These are phyloP conservation scores for Stichodactyla helianthus DNA, from an alignment of 64 coral and sea anemone species.

Conservation along the genomic window DNA sequence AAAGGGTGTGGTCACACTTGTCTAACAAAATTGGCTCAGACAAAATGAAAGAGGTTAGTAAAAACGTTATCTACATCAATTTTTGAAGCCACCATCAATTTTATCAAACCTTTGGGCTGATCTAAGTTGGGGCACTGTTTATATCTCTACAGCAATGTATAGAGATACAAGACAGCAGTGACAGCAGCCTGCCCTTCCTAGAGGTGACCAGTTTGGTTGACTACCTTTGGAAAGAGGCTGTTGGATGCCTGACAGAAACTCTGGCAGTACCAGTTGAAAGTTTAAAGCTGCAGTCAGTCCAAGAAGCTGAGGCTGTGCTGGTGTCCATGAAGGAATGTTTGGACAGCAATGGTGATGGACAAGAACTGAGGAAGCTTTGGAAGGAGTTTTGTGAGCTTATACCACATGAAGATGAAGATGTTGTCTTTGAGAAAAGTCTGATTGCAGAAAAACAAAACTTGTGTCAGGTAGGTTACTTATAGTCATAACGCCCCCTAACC, in stretches of 20 bases:
- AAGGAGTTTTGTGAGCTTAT: slow-evolving; percentile 81
- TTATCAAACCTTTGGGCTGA: no score
- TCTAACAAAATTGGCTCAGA: slow-evolving; percentile 76
- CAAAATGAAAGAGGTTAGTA: slow-evolving; percentile 69
- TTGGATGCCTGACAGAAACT: slow-evolving; percentile 51
- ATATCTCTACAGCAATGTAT: slow-evolving; percentile 22
- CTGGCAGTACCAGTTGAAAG: slow-evolving; percentile 51
- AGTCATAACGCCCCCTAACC: neutral
- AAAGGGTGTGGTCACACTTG: slow-evolving; percentile 14
- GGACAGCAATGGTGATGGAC: neutral
- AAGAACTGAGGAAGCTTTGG: slow-evolving; percentile 37
- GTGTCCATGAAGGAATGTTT: slow-evolving; percentile 60
- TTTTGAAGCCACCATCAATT: no score
- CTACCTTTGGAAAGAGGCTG: slow-evolving; percentile 87
- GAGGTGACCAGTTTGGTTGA: slow-evolving; percentile 69
- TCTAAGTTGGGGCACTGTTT: no score
- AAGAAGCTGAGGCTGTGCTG: slow-evolving; percentile 85
- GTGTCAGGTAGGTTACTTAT: slow-evolving; percentile 73
- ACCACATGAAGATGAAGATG: slow-evolving; percentile 51
- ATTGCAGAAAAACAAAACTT: slow-evolving; percentile 92
- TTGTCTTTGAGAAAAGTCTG: slow-evolving; percentile 40
- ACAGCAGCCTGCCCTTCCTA: slow-evolving; percentile 28
- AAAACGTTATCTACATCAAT: neutral
- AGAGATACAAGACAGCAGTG: slow-evolving; percentile 33
- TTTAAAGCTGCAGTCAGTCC: slow-evolving; percentile 80